Percentiles rank a stretch among this genome's conserved stretches.
Evolutionary conservation across 2,888 invertebrate genomes (phyloP).

Genomic region (Chloroclystis v-ata): DNA sequence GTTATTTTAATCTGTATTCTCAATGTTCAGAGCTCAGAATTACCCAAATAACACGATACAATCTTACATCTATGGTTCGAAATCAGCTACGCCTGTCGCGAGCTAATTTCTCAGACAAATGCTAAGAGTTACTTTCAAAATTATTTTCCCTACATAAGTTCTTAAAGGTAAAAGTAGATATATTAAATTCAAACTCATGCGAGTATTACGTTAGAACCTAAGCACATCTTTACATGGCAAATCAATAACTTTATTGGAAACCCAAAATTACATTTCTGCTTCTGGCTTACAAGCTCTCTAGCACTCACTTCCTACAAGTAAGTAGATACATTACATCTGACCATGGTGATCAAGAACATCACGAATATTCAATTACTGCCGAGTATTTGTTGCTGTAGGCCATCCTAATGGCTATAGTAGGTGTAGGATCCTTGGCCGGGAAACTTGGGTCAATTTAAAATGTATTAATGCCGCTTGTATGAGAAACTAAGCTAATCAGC

Average conservation of each 20-base stretch:
- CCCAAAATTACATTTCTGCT: no score
- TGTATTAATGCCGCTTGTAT: no score
- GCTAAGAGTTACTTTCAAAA: no score
- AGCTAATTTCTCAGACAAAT: background rate
- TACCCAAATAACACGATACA: conserved; percentile 52
- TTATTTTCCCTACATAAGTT: no score
- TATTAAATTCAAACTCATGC: no score
- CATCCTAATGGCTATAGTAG: conserved; percentile 10
- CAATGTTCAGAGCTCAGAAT: conserved; percentile 53
- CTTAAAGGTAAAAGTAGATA: no score
- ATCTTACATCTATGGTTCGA: conserved; percentile 11
- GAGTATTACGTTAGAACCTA: no score
- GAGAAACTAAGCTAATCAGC: no score
- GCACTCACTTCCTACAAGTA: background rate
- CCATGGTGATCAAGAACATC: conserved; percentile 1
- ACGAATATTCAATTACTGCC: conserved; percentile 1
- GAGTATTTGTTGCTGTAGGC: conserved; percentile 1
- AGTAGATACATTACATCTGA: background rate
- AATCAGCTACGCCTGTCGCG: conserved; percentile 11
- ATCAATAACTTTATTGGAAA: no score
- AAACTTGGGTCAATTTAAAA: no score
- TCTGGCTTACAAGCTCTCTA: background rate
- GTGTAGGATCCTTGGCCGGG: no score
- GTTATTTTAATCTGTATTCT: conserved; percentile 36
- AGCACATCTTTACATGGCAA: no score